Percentiles rank a stretch among this genome's conserved stretches.
Conservation (phyloP, 2,888 invertebrate species). For the Ophioninae sp. region DNA sequence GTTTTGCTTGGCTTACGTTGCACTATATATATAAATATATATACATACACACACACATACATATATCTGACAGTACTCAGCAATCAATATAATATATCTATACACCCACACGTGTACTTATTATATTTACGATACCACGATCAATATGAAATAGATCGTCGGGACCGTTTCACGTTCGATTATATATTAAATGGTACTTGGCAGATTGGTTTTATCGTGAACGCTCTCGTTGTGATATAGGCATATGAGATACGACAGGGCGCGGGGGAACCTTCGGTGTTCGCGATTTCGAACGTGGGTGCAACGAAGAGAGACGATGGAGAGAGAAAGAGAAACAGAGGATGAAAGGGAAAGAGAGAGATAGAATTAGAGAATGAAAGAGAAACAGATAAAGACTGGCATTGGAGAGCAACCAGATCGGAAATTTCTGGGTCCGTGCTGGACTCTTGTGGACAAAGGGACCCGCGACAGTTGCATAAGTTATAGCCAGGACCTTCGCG, state of each 20-base stretch:
- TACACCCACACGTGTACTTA: neutral
- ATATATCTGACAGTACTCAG: neutral
- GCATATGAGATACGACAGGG: slow-evolving; percentile 22
- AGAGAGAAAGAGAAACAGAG: neutral
- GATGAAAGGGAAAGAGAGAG: neutral
- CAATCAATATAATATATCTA: neutral
- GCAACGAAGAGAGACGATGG: slow-evolving; percentile 4
- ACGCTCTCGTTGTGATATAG: slow-evolving; percentile 50
- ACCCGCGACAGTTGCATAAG: slow-evolving; percentile 71
- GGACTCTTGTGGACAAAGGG: slow-evolving; percentile 64
- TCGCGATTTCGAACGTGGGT: slow-evolving; percentile 34
- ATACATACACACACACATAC: slow-evolving; percentile 1
- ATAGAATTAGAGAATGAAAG: slow-evolving; percentile 11
- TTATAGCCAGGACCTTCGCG: slow-evolving; percentile 66
- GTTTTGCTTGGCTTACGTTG: neutral
- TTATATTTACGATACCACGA: slow-evolving; percentile 46
- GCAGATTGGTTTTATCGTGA: slow-evolving; percentile 62
- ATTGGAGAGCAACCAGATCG: slow-evolving; percentile 36
- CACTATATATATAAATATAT: neutral
- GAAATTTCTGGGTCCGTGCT: slow-evolving; percentile 38
- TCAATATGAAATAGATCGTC: slow-evolving; percentile 63
- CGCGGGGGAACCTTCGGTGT: slow-evolving; percentile 12
- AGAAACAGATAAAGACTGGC: slow-evolving; percentile 30
- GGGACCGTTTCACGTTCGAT: slow-evolving; percentile 59
- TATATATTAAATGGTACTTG: slow-evolving; percentile 66